Conservation (phyloP, 2,113 vertebrate genomes). For the Noturus placidus region DNA sequence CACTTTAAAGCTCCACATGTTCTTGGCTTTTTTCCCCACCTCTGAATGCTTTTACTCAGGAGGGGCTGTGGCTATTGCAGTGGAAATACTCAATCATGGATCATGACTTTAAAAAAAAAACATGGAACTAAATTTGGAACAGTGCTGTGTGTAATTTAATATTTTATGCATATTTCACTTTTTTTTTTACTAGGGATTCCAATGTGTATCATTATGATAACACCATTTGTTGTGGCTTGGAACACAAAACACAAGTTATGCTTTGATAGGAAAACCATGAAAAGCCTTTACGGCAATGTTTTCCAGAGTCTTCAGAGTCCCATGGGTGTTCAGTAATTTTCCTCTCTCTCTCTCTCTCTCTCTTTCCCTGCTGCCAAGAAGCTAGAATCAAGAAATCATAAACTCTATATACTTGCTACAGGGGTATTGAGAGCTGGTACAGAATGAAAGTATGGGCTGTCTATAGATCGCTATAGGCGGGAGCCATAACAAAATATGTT, state of each 20-base stretch:
- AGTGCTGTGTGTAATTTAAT: background rate
- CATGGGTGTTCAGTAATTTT: background rate
- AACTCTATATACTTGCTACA: background rate
- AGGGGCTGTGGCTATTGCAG: background rate
- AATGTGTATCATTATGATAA: background rate
- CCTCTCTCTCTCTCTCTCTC: background rate
- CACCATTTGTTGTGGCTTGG: background rate
- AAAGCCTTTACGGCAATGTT: background rate
- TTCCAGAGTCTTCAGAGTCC: background rate
- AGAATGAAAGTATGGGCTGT: background rate
- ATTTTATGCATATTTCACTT: too few species aligned
- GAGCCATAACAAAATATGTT: background rate
- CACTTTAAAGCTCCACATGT: conserved; percentile 10
- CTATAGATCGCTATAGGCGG: background rate
- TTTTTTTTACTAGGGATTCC: background rate
- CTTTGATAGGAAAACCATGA: background rate
- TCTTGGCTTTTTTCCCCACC: conserved; percentile 17
- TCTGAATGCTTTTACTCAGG: conserved; percentile 16
- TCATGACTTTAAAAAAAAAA: conserved; percentile 4
- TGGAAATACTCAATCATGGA: conserved; percentile 11
- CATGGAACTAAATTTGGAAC: background rate
- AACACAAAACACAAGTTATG: background rate
- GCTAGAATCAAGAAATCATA: background rate
- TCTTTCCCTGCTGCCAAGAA: background rate
- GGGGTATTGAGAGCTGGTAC: background rate